phyloP scores from a whole-genome alignment of 2,888 invertebrate species.

The Blastobasis adustella region DNA sequence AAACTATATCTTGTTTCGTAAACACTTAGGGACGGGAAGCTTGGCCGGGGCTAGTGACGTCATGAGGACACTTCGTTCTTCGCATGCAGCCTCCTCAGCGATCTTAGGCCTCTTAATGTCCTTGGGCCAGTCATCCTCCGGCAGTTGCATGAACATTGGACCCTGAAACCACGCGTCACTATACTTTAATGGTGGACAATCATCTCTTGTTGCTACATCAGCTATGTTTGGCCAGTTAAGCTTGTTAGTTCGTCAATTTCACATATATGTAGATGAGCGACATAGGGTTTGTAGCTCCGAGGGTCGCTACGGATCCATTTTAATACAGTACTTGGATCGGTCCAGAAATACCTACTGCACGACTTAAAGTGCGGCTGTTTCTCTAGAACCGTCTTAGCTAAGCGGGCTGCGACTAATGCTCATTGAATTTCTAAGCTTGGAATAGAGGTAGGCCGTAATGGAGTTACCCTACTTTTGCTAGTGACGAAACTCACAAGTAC shows the following conservation, averaged over 20 bases:
- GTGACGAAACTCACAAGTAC: too few relatives aligned
- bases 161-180: slow-evolving; percentile 12
- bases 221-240: slow-evolving; percentile 16
- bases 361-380: slow-evolving; percentile 2
- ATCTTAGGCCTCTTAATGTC: neutral
- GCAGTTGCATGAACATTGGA: slow-evolving; percentile 8
- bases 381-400: slow-evolving; percentile 4
- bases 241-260: slow-evolving; percentile 13
- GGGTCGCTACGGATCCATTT: slow-evolving; percentile 13
- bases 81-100: neutral
- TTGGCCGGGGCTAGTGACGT: too few relatives aligned
- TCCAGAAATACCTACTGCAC: slow-evolving; percentile 10
- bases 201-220: slow-evolving; percentile 15
- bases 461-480: too few relatives aligned
- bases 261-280: slow-evolving; percentile 11
- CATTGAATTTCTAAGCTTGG: slow-evolving; percentile 12
- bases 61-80: neutral
- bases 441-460: slow-evolving; percentile 12
- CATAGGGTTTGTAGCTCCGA: too few relatives aligned
- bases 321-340: slow-evolving; percentile 13
- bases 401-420: slow-evolving; percentile 7
- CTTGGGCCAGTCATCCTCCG: neutral
- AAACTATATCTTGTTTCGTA: slow-evolving; percentile 1
- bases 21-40: too few relatives aligned
- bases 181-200: slow-evolving; percentile 1